Percentiles rank a stretch among this genome's conserved stretches.
phyloP scores from a whole-genome alignment of 2,113 vertebrate species.

The Bettongia penicillata region DNA sequence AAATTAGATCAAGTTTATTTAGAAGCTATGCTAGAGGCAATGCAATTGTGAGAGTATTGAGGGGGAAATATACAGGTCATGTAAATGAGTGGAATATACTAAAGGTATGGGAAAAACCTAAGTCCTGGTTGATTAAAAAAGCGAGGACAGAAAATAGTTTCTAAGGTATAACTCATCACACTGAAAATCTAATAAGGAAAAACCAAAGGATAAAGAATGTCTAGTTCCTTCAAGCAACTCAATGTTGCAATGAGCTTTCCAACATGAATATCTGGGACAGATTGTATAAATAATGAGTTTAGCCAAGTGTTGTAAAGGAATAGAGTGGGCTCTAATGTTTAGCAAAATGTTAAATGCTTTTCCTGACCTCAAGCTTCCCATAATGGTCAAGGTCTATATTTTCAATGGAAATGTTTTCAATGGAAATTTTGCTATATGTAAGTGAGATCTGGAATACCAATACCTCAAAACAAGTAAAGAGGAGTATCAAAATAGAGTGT shows the following conservation, averaged over 20 bases:
- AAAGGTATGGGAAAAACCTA: neutral
- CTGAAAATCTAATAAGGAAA: neutral
- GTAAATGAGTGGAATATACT: neutral
- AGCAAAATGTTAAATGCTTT: too few species aligned
- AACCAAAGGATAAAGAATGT: neutral
- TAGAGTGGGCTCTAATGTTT: too few species aligned
- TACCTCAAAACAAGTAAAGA: too few species aligned
- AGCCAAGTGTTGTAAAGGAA: too few species aligned
- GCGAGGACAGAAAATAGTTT: neutral
- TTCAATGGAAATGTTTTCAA: too few species aligned
- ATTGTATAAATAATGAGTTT: too few species aligned
- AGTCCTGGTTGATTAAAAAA: neutral
- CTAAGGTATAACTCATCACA: neutral
- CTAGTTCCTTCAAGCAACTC: neutral
- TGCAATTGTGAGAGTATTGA: neutral
- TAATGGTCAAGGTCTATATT: too few species aligned
- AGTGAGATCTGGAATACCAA: too few species aligned
- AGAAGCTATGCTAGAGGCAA: neutral
- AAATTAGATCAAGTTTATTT: neutral
- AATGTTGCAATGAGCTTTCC: neutral
- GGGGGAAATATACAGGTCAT: neutral
- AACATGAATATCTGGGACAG: neutral
- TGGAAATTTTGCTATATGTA: too few species aligned
- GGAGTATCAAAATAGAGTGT: too few species aligned
- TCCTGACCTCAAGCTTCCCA: too few species aligned